Base-by-base conservation (phyloP, 2,797 vertebrate species). In the Xiphophorus birchmanni region DNA sequence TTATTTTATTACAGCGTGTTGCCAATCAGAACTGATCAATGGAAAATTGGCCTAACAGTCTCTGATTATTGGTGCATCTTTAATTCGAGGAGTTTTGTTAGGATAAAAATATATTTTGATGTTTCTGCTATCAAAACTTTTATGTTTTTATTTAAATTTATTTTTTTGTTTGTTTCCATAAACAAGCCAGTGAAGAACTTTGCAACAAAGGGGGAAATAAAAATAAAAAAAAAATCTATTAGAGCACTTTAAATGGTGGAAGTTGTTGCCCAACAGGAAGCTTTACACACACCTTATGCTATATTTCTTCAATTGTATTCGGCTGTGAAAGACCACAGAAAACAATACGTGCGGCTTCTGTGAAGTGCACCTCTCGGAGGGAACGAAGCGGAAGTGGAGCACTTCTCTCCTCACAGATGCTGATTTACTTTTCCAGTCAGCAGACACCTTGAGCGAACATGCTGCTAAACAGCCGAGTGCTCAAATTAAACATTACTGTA, bases 261-360 rank as follows among this genome's bases (percentile, higher is more conserved):
- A 74, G 56, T 60, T 42, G 26, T 32, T 82, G 86, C n/a, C 26
- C 35, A 91, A 91, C 92, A 90, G 94, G 93, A 93, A 90, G 63
- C 76, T 69, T 2, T 3, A 17, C 71, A 76, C 91, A 84, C 89
- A 81, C 90, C 87, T 83, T 83, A 72, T 88, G 69, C 47, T 85
- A 65, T 80, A 76, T 82, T 82, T 81, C 76, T 60, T 72, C 45
- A 81, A 67, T 35, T 1, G 37, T 58, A 40, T 75, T 74, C 54
- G 42, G 35, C n/a, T 42, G 42, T 58, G 56, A 78, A 76, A 48
- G 48, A 1, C 9, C 17, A 13, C 74, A 58, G 63, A 76, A 79
- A 13, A 88, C 83, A 50, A 90, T 89, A 80, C 85, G 77, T 82
- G 80, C 12, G 2, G 52, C 85, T 74, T 85, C 85, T 80, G 5